Evolutionary conservation across 1,140 invertebrate genomes (phyloP), one percentile per base, ranked within the genome.

Genomic region (Cyrtorhinus lividipennis): DNA sequence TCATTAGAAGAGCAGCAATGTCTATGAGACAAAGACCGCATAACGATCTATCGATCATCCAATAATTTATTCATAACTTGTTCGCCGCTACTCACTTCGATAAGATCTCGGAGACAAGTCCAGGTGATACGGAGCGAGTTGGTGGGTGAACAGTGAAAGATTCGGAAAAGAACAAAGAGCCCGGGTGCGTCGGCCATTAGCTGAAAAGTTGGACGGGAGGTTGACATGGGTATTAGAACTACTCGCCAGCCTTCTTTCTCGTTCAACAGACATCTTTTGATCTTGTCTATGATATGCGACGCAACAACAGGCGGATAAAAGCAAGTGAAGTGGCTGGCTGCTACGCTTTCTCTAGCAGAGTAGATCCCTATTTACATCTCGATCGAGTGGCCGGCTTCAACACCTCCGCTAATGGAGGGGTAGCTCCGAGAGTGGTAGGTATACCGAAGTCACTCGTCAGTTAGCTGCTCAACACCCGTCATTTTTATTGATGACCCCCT

Each of bases 321-420:
- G n/a, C n/a, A 38, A 38, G 30, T 5, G 5, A 38, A 38, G 30
- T 38, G 30, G 30, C 48, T 53, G 48, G 48, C 48, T 44, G 38
- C 38, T 22, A 53, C 10, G 48, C 48, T 22, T 38, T 15, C 15
- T 38, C 5, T 38, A 15, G 30, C 15, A 38, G n/a, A n/a, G 30
- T 38, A 38, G 8, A 3, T 20, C 20, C 48, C 48, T 53, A 53
- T 53, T 53, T 53, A 53, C 48, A 53, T 53, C 12, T 20, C 18
- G 8, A 12, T 20, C 18, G 10, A 3, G 5, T 20, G 5, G 5
- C 5, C 8, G 20, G 48, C 48, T 38, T 38, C 48, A 53, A 53
- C 48, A 53, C 48, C 48, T 53, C 48, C 48, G 48, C 48, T 53
- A 53, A 53, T 53, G 48, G 48, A 53, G 20, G 48, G 48, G 30